phyloP scores from a whole-genome alignment of 2,888 invertebrate genomes.

The Hyposoter dolosus region DNA sequence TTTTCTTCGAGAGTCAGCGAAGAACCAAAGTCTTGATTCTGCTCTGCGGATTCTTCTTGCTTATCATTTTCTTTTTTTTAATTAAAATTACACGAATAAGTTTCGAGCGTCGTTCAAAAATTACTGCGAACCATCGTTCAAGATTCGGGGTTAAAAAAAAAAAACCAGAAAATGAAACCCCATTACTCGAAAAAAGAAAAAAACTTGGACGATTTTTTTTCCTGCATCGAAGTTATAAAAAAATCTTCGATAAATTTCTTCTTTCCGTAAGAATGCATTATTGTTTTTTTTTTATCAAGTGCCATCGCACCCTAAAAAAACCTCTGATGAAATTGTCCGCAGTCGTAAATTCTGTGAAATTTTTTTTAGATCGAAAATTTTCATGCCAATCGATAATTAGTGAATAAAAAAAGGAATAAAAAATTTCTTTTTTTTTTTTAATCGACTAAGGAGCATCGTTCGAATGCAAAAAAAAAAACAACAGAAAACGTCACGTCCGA shows the following conservation, averaged over 20 bases:
- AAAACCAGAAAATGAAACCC: not conserved
- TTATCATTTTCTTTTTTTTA: constrained; percentile 3
- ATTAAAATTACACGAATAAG: not conserved
- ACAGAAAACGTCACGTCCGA: not conserved
- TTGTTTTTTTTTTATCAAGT: not conserved
- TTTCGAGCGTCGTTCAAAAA: constrained; percentile 6
- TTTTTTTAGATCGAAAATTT: not conserved
- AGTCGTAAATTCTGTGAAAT: no score
- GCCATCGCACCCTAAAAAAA: not conserved
- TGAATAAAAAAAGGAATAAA: not conserved
- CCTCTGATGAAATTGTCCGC: not conserved
- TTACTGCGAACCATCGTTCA: not conserved
- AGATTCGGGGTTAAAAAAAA: not conserved
- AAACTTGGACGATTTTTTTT: not conserved
- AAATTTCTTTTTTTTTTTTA: constrained; percentile 6
- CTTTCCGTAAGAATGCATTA: not conserved
- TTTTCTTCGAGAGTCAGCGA: not conserved
- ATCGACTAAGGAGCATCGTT: constrained; percentile 8
- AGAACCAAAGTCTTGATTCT: constrained; percentile 13
- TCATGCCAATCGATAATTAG: not conserved
- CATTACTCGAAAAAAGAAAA: constrained; percentile 4
- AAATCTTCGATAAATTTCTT: not conserved
- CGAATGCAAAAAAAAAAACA: not conserved
- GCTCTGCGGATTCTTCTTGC: not conserved
- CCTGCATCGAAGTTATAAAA: not conserved